Percentiles rank a stretch among this genome's conserved stretches.
phyloP scores from a whole-genome alignment of 2,888 invertebrate species.

The Pollenia labialis region DNA sequence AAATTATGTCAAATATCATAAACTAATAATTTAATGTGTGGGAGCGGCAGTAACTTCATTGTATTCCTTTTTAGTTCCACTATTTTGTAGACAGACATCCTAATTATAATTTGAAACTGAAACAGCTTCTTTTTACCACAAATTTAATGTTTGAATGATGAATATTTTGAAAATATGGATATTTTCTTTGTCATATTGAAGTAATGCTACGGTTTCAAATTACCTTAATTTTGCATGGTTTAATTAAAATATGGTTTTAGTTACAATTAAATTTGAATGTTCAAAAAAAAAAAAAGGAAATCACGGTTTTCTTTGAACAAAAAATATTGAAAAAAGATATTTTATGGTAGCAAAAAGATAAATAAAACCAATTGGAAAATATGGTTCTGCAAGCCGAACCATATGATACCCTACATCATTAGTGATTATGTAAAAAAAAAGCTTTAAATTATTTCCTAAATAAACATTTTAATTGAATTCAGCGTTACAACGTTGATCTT shows the following conservation, averaged over 20 bases:
- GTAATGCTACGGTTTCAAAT: conserved; percentile 52
- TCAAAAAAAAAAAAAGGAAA: neutral
- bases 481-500: no score
- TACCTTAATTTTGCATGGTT: conserved; percentile 60
- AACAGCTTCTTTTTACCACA: conserved; percentile 8
- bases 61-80: conserved; percentile 15
- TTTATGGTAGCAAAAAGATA: no score
- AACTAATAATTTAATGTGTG: conserved; percentile 59
- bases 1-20: conserved; percentile 71
- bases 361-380: no score
- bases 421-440: no score
- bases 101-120: conserved; percentile 65
- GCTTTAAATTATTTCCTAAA: no score
- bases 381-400: no score
- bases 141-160: neutral
- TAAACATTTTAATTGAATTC: no score
- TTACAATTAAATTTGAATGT: neutral
- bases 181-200: no score
- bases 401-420: no score
- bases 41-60: conserved; percentile 18
- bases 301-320: neutral
- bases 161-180: neutral
- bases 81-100: neutral
- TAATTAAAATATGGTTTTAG: conserved; percentile 52
- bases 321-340: neutral